These are phyloP conservation scores for Grallaria varia DNA, from an alignment of 2,113 vertebrate species.

Conservation along the genomic window DNA sequence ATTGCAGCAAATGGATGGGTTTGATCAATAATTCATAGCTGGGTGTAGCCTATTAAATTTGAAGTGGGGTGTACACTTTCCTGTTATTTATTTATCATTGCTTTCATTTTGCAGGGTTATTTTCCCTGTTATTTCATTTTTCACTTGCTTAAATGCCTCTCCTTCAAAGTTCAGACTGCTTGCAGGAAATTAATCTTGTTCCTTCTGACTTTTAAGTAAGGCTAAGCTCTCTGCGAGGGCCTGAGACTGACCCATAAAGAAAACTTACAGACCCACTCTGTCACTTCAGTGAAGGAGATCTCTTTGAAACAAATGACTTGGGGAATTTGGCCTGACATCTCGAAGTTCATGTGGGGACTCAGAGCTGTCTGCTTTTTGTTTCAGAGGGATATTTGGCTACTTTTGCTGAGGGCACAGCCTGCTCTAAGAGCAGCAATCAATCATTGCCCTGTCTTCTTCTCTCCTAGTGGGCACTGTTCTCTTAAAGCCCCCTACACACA, in stretches of 20 bases:
- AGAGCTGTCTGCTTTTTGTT: not conserved
- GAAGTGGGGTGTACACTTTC: conserved; percentile 27
- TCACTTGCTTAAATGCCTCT: conserved; percentile 20
- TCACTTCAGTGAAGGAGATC: not conserved
- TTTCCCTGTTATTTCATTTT: not conserved
- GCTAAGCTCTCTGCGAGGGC: not conserved
- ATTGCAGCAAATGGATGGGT: conserved; percentile 30
- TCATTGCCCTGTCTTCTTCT: accelerated
- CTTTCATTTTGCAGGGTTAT: not conserved
- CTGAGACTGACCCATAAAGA: not conserved
- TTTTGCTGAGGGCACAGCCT: not conserved
- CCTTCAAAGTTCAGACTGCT: conserved; percentile 15
- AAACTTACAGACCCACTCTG: not conserved
- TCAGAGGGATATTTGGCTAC: not conserved
- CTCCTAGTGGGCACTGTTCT: not conserved
- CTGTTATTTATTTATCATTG: conserved; percentile 55
- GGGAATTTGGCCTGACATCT: not conserved
- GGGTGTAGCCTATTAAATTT: conserved; percentile 25
- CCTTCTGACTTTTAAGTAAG: conserved; percentile 17
- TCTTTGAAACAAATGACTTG: not conserved
- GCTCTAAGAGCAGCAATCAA: not conserved
- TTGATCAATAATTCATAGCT: conserved; percentile 47
- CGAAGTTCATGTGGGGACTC: not conserved
- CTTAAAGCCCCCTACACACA: not conserved
- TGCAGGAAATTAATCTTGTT: not conserved